Percentiles rank a stretch among this genome's conserved stretches.
Evolutionary conservation across 2,888 invertebrate genomes (phyloP).

Genomic region (Augochlorella aurata): DNA sequence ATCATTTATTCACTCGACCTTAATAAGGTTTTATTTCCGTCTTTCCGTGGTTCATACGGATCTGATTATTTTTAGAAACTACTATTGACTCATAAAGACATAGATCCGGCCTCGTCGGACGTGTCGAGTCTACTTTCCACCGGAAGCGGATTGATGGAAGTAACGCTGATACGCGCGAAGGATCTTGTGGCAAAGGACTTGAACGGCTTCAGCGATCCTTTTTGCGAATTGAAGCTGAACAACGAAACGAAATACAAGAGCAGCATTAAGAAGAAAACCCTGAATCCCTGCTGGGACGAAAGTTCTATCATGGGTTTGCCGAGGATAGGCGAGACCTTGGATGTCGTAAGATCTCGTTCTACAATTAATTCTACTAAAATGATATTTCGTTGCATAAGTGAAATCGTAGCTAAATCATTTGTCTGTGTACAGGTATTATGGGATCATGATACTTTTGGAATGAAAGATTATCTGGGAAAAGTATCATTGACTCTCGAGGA

Average conservation of each 20-base stretch:
- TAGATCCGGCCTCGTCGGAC: constrained; percentile 75
- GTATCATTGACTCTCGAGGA: constrained; percentile 82
- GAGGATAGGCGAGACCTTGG: constrained; percentile 80
- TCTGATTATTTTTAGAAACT: constrained; percentile 72
- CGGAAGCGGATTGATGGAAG: constrained; percentile 82
- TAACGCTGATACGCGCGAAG: constrained; percentile 82
- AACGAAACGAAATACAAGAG: constrained; percentile 83
- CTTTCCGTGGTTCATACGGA: not conserved
- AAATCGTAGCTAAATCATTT: not conserved
- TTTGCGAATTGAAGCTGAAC: constrained; percentile 82
- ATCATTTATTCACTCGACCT: constrained; percentile 17
- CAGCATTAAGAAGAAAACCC: constrained; percentile 83
- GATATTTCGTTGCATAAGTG: not conserved
- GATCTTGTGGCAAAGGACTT: constrained; percentile 83
- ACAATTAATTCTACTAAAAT: not conserved
- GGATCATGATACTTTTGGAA: constrained; percentile 83
- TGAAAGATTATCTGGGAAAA: constrained; percentile 83
- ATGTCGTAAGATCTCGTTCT: constrained; percentile 79
- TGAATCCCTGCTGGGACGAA: constrained; percentile 84
- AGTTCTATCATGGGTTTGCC: constrained; percentile 83
- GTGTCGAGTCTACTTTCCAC: constrained; percentile 79
- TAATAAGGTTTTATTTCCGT: not conserved
- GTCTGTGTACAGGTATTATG: constrained; percentile 79
- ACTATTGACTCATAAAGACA: constrained; percentile 76
- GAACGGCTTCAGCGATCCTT: constrained; percentile 84